phyloP scores from a whole-genome alignment of 1,140 invertebrate species.

The Notospermus geniculatus region DNA sequence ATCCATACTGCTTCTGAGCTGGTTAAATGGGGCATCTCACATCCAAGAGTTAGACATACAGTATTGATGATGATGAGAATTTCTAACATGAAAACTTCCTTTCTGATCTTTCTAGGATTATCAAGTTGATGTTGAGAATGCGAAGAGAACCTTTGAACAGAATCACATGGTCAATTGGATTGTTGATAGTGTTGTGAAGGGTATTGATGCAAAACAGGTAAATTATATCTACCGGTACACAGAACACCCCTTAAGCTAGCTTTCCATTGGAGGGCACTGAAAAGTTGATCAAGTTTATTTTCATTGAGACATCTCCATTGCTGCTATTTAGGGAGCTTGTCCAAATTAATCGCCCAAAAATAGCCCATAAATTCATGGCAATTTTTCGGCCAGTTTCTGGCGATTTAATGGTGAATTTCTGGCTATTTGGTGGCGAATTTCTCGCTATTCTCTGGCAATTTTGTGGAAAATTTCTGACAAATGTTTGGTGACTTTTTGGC shows the following conservation, averaged over 20 bases:
- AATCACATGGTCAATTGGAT: conserved; percentile 95
- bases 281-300: background rate
- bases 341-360: too few relatives aligned
- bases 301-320: background rate
- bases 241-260: background rate
- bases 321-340: too few relatives aligned
- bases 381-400: background rate
- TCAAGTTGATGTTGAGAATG: conserved; percentile 76
- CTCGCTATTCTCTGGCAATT: too few relatives aligned
- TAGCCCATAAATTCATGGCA: conserved; percentile 2
- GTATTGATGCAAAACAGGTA: conserved; percentile 84
- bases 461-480: too few relatives aligned
- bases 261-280: background rate
- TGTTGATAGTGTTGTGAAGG: conserved; percentile 75
- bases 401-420: too few relatives aligned
- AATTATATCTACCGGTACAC: background rate
- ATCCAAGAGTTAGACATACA: background rate
- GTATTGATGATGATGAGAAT: background rate
- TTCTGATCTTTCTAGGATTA: conserved; percentile 66
- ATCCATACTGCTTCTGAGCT: too few relatives aligned
- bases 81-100: conserved; percentile 9
- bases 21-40: background rate
- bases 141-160: conserved; percentile 80
- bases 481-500: too few relatives aligned
- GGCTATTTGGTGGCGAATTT: too few relatives aligned